Conservation (phyloP, 1,140 invertebrate genomes). For the Brachionus koreanus region DNA sequence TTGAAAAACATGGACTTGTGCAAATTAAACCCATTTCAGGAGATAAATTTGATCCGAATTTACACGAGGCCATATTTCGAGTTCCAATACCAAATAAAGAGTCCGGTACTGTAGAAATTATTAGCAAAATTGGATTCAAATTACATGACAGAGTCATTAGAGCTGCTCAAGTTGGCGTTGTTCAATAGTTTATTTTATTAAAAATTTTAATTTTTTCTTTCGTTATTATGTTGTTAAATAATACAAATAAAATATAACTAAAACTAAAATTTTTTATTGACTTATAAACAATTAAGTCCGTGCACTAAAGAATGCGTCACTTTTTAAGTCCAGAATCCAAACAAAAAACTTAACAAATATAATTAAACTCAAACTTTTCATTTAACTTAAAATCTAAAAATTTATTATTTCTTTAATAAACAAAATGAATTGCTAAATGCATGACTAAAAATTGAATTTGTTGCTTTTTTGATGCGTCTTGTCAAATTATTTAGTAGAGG, state of each 20-base stretch:
- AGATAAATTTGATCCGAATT: conserved; percentile 92
- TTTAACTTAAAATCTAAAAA: no score
- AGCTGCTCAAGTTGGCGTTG: conserved; percentile 91
- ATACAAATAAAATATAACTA: not conserved
- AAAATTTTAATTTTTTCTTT: not conserved
- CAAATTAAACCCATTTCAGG: conserved; percentile 74
- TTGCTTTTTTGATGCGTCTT: no score
- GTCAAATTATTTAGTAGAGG: no score
- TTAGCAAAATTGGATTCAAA: conserved; percentile 92
- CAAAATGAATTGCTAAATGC: no score
- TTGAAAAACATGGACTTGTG: conserved; percentile 79
- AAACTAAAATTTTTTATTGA: no score
- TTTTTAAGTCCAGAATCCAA: no score
- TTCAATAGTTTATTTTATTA: conserved; percentile 51
- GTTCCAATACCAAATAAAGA: conserved; percentile 71
- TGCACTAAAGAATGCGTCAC: no score
- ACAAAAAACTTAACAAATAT: no score
- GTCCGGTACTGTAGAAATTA: conserved; percentile 79
- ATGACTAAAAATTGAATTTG: no score
- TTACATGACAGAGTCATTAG: conserved; percentile 84
- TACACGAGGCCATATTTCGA: conserved; percentile 91
- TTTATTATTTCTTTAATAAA: no score
- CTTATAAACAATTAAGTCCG: no score
- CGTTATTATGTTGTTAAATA: not conserved
- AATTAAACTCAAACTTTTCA: no score